Evolutionary conservation across 2,113 vertebrate genomes (phyloP).

Genomic region (Greenwoodochromis staneri): DNA sequence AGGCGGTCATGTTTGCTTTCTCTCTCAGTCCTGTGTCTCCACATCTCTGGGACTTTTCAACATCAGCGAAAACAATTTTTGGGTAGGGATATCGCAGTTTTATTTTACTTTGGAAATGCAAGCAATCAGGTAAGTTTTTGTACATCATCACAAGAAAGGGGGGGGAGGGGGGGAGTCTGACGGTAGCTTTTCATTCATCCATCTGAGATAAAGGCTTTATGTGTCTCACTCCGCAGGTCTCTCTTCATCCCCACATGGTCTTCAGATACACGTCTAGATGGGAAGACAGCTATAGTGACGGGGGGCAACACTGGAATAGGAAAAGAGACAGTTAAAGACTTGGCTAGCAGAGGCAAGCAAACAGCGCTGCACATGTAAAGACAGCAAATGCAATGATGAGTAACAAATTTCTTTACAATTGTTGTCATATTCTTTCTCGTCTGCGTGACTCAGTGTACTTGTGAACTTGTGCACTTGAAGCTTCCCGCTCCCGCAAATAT

Average conservation of each 20-base stretch:
- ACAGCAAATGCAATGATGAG: neutral
- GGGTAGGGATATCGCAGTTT: neutral
- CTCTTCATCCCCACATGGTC: constrained; percentile 53
- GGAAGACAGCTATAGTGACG: constrained; percentile 69
- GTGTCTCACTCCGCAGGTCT: constrained; percentile 29
- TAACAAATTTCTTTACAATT: neutral
- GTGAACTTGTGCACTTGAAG: neutral
- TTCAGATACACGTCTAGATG: constrained; percentile 62
- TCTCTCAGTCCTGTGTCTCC: neutral
- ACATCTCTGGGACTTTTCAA: neutral
- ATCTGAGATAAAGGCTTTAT: neutral
- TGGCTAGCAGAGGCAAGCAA: constrained; percentile 65
- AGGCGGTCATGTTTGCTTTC: neutral
- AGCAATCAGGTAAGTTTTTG: constrained; percentile 37
- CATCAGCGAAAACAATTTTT: neutral
- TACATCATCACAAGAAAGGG: neutral
- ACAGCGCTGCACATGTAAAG: neutral
- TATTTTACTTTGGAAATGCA: constrained; percentile 32
- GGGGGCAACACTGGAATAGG: constrained; percentile 71
- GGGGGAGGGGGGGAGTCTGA: neutral
- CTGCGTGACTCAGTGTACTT: neutral
- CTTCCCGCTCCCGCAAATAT: neutral
- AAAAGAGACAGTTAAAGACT: constrained; percentile 69
- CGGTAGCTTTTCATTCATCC: neutral
- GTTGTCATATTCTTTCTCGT: neutral